Percentiles rank a stretch among this genome's conserved stretches.
These are phyloP conservation scores for Sarcophaga bullata DNA, from an alignment of 1,140 invertebrate genomes.

Conservation along the genomic window DNA sequence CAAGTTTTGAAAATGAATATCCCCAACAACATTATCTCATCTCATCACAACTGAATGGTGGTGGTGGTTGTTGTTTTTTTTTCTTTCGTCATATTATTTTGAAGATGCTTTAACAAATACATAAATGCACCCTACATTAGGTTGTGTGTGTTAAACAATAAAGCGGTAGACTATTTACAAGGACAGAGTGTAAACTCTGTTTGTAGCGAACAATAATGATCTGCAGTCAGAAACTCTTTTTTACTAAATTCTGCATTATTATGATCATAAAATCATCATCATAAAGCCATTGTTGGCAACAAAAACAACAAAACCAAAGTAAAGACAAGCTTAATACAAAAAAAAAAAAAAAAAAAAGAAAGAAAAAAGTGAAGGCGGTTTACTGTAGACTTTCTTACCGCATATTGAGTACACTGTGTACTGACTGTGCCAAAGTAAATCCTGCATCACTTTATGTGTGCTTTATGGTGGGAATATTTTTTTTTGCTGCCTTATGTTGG, in stretches of 20 bases:
- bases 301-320: neutral
- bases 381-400: conserved; percentile 21
- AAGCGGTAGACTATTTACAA: too few species aligned
- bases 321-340: neutral
- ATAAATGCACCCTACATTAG: too few species aligned
- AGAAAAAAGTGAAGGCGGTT: conserved; percentile 26
- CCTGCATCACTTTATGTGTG: neutral
- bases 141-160: too few species aligned
- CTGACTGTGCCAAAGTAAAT: too few species aligned
- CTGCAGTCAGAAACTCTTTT: too few species aligned
- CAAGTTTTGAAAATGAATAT: neutral
- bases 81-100: too few species aligned
- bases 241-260: too few species aligned
- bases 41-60: neutral
- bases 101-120: too few species aligned
- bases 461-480: conserved; percentile 37
- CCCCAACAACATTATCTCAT: conserved; percentile 31
- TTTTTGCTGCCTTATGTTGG: neutral
- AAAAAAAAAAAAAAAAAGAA: neutral
- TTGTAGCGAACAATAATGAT: too few species aligned
- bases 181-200: too few species aligned
- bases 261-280: neutral
- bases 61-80: too few species aligned
- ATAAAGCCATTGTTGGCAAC: too few species aligned
- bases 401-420: neutral